phyloP scores from a whole-genome alignment of 1,140 invertebrate genomes.

The Dreissena polymorpha region DNA sequence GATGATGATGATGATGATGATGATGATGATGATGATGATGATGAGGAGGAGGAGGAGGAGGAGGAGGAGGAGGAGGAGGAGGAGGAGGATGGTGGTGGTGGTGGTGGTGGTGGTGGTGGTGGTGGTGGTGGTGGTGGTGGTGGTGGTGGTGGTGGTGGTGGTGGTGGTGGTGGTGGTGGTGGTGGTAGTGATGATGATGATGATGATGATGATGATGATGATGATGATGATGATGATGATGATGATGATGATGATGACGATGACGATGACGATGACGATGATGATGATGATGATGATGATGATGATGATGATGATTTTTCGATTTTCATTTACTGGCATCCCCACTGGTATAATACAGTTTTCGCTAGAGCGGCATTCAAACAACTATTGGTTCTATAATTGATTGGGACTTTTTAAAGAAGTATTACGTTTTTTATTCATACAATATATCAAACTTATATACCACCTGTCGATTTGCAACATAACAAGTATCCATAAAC shows the following conservation, averaged over 20 bases:
- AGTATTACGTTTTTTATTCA: no score
- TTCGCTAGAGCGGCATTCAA: not conserved
- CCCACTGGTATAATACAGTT: not conserved
- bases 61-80: not conserved
- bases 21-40: not conserved
- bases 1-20: not conserved
- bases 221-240: not conserved
- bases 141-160: constrained; percentile 16
- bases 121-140: constrained; percentile 21
- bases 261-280: not conserved
- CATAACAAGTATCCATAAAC: not conserved
- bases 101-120: constrained; percentile 18
- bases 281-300: constrained; percentile 10
- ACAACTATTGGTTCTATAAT: not conserved
- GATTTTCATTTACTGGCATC: not conserved
- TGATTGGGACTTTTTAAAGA: not conserved
- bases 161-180: not conserved
- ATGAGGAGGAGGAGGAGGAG: not conserved
- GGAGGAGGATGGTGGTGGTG: not conserved
- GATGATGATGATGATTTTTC: constrained; percentile 1
- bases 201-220: not conserved
- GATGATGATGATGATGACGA: constrained; percentile 14
- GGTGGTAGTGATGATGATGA: not conserved
- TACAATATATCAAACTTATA: not conserved
- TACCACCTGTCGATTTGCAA: not conserved